phyloP scores from a whole-genome alignment of 92 coral and sea anemone genomes.

The Pocillopora grandis region DNA sequence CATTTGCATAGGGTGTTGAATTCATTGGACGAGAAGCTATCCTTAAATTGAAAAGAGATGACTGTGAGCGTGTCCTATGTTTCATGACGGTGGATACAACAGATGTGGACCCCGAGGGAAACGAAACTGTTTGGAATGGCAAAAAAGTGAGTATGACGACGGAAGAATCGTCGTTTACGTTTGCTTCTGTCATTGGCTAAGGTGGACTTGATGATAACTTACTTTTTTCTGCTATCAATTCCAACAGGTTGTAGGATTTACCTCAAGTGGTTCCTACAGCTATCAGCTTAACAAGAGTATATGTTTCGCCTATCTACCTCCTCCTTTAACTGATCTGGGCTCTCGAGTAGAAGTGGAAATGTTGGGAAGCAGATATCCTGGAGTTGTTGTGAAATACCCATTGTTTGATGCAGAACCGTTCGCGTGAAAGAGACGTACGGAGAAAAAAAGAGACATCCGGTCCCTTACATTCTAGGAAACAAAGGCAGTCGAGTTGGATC shows the following conservation, averaged over 20 bases:
- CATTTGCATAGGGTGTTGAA: conserved; percentile 14
- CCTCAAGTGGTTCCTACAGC: conserved; percentile 54
- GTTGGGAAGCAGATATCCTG: conserved; percentile 44
- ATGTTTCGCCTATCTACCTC: conserved; percentile 50
- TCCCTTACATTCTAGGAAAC: neutral
- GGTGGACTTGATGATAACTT: neutral
- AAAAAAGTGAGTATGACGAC: conserved; percentile 29
- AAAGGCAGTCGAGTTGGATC: no score
- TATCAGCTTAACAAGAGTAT: conserved; percentile 54
- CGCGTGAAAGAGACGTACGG: conserved; percentile 25
- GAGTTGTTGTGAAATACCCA: conserved; percentile 53
- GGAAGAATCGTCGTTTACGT: neutral
- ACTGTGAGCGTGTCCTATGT: conserved; percentile 36
- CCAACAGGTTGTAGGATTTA: conserved; percentile 52
- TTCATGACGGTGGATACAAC: conserved; percentile 55
- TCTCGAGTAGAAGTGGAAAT: conserved; percentile 54
- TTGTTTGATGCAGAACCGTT: conserved; percentile 40
- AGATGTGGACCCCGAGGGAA: conserved; percentile 61
- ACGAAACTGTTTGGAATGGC: conserved; percentile 50
- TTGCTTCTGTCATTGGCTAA: neutral
- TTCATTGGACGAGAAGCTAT: conserved; percentile 57
- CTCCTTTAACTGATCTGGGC: conserved; percentile 36
- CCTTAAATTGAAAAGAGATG: conserved; percentile 27
- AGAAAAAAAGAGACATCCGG: neutral
- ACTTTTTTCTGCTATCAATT: neutral